Evolutionary conservation across 2,797 vertebrate genomes (phyloP).

Genomic region (Danio albolineatus): DNA sequence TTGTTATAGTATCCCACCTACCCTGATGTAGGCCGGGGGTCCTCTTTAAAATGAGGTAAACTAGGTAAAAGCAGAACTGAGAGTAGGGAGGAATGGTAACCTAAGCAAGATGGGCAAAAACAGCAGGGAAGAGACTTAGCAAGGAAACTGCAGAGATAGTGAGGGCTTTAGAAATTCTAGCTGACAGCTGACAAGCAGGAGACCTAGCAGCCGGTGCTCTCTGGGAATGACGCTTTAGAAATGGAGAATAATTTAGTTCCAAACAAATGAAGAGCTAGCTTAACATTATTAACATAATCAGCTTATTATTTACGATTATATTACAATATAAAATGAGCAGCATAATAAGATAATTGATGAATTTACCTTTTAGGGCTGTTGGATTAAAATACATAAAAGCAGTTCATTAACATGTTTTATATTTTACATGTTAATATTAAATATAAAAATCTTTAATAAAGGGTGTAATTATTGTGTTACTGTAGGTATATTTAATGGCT

Average conservation of each 20-base stretch:
- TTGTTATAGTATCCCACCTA: constrained; percentile 99
- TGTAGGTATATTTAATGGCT: not conserved
- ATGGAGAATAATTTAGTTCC: not conserved
- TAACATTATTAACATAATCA: not conserved
- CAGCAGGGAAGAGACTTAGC: constrained; percentile 47
- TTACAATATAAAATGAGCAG: constrained; percentile 11
- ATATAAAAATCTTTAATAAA: not conserved
- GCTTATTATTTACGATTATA: not conserved
- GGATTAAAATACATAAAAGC: not conserved
- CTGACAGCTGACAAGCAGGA: constrained; percentile 39
- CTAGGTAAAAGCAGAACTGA: constrained; percentile 55
- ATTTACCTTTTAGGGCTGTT: constrained; percentile 19
- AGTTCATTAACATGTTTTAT: not conserved
- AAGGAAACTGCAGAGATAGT: constrained; percentile 40
- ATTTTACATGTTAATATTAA: not conserved
- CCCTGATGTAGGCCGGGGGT: constrained; percentile 88
- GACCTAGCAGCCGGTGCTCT: constrained; percentile 37
- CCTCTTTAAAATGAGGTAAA: constrained; percentile 61
- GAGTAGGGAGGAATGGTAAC: constrained; percentile 43
- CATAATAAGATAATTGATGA: not conserved
- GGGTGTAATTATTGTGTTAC: not conserved
- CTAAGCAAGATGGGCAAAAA: constrained; percentile 36
- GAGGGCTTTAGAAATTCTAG: constrained; percentile 40
- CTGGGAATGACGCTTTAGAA: constrained; percentile 3
- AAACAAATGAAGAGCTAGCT: not conserved